These are phyloP conservation scores for Cervus canadensis DNA, from an alignment of 2,113 vertebrate genomes.

Conservation along the genomic window DNA sequence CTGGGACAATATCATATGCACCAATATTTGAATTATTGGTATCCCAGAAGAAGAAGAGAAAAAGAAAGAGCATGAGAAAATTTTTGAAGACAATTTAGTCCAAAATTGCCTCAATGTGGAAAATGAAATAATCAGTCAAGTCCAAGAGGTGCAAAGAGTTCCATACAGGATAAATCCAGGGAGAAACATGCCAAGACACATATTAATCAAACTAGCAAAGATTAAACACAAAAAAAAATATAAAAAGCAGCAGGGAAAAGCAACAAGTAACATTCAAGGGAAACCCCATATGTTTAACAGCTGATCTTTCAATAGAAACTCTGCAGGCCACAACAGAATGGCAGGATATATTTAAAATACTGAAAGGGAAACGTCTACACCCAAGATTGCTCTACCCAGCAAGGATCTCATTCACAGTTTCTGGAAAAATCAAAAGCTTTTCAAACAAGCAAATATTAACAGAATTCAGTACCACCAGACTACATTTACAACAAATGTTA, in stretches of 20 bases:
- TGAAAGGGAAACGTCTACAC: not conserved
- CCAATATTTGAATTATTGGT: not conserved
- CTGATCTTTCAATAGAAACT: not conserved
- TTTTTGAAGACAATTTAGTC: not conserved
- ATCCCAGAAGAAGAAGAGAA: not conserved
- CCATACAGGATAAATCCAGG: not conserved
- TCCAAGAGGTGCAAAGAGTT: not conserved
- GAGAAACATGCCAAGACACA: not conserved
- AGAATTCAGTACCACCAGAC: not conserved
- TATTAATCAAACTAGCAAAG: not conserved
- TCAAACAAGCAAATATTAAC: not conserved
- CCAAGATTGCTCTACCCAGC: not conserved
- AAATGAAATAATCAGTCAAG: not conserved
- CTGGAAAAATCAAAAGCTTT: not conserved
- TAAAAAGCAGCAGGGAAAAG: not conserved
- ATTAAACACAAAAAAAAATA: not conserved
- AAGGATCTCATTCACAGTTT: not conserved
- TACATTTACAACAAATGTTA: not conserved
- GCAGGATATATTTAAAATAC: not conserved
- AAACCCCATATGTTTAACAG: not conserved
- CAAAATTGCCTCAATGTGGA: rapidly evolving
- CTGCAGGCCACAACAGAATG: not conserved
- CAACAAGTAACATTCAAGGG: not conserved
- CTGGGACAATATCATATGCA: not conserved
- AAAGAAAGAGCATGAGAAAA: not conserved